A percentile compares a stretch with the other conserved stretches of the same genome.
phyloP scores from a whole-genome alignment of 2,888 invertebrate species.

The Strigamia maritima region DNA sequence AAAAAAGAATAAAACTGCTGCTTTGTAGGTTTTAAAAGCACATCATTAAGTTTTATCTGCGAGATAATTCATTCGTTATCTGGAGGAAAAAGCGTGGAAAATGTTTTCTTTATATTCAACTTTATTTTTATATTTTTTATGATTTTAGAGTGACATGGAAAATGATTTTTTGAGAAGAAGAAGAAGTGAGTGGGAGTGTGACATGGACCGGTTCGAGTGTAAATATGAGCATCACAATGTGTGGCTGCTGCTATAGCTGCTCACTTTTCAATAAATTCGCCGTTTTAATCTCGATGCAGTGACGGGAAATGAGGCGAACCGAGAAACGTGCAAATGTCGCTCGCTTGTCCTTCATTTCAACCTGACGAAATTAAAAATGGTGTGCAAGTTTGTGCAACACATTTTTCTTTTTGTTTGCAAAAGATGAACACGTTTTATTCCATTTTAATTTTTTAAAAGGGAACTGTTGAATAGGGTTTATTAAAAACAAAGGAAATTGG shows the following conservation, averaged over 20 bases:
- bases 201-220: not conserved
- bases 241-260: too few species aligned
- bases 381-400: not conserved
- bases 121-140: not conserved
- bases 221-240: conserved; percentile 4
- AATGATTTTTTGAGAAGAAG: not conserved
- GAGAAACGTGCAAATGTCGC: not conserved
- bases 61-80: not conserved
- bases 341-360: not conserved
- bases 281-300: not conserved
- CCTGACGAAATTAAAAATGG: not conserved
- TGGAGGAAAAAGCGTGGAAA: not conserved
- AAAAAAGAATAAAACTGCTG: not conserved
- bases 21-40: conserved; percentile 1
- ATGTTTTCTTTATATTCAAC: not conserved
- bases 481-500: too few species aligned
- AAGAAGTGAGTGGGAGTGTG: not conserved
- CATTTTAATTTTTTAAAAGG: not conserved
- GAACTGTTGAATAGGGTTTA: not conserved
- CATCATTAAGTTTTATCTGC: not conserved
- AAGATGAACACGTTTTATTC: not conserved
- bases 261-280: conserved; percentile 4
- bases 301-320: not conserved
- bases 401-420: not conserved
- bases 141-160: not conserved